Percentiles rank a stretch among this genome's conserved stretches.
Evolutionary conservation across 2,797 vertebrate genomes (phyloP).

Genomic region (Cyprinodon diabolis): DNA sequence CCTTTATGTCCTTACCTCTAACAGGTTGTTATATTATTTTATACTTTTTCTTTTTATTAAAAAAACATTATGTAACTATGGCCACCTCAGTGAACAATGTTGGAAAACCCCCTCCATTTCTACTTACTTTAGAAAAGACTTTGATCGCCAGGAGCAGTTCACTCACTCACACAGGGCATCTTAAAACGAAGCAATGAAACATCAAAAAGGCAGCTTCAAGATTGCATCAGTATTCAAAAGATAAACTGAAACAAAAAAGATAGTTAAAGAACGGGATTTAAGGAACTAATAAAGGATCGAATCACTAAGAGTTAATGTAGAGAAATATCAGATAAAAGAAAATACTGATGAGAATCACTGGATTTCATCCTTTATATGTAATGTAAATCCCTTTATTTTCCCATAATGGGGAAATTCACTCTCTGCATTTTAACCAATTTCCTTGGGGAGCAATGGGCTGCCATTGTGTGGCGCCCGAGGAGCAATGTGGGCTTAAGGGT

Average conservation of each 20-base stretch:
- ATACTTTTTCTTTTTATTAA: neutral
- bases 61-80: slow-evolving; percentile 19
- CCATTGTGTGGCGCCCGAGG: too few relatives aligned
- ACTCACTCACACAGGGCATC: slow-evolving; percentile 33
- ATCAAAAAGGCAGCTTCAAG: slow-evolving; percentile 10
- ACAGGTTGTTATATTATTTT: neutral
- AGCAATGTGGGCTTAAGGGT: too few relatives aligned
- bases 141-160: slow-evolving; percentile 32
- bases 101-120: slow-evolving; percentile 17
- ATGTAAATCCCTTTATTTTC: too few relatives aligned
- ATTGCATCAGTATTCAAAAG: slow-evolving; percentile 47
- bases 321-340: slow-evolving; percentile 8
- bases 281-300: slow-evolving; percentile 10
- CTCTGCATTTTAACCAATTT: too few relatives aligned
- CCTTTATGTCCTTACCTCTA: neutral
- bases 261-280: slow-evolving; percentile 10
- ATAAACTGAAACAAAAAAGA: slow-evolving; percentile 7
- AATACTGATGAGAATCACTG: slow-evolving; percentile 8
- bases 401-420: too few relatives aligned
- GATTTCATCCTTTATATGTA: slow-evolving; percentile 8
- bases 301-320: slow-evolving; percentile 8
- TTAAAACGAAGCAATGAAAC: slow-evolving; percentile 31
- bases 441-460: too few relatives aligned
- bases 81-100: slow-evolving; percentile 42
- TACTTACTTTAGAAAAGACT: slow-evolving; percentile 50